Percentiles rank a stretch among this genome's conserved stretches.
Evolutionary conservation across 2,888 invertebrate species (phyloP).

Genomic region (Dexiosoma caninum): DNA sequence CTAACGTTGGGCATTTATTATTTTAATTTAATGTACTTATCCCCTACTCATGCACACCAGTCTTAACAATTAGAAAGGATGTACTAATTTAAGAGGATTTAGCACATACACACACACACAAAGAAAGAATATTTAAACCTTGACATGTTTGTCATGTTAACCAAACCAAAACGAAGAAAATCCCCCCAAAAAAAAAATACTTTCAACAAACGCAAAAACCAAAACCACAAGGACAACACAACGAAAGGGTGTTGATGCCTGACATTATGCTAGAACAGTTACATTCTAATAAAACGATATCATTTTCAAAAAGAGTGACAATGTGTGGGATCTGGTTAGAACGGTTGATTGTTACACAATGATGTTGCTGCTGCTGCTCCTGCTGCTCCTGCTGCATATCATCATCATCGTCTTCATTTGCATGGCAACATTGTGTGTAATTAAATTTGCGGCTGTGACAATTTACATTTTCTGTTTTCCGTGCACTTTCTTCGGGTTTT

Average conservation of each 20-base stretch:
- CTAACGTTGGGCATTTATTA: too few species aligned
- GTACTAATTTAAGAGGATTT: slow-evolving; percentile 54
- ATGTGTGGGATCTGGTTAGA: slow-evolving; percentile 36
- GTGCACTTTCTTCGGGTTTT: slow-evolving; percentile 5
- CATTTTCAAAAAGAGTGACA: slow-evolving; percentile 31
- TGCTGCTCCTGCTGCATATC: too few species aligned
- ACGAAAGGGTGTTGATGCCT: slow-evolving; percentile 63
- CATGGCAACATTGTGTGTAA: slow-evolving; percentile 68
- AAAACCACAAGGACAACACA: slow-evolving; percentile 6
- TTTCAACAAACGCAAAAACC: not conserved
- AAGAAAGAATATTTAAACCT: slow-evolving; percentile 54
- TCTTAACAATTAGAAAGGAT: slow-evolving; percentile 52
- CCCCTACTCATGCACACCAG: too few species aligned
- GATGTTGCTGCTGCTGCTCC: slow-evolving; percentile 31
- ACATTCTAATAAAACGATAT: slow-evolving; percentile 58
- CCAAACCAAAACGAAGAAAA: slow-evolving; percentile 38
- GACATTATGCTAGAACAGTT: slow-evolving; percentile 55
- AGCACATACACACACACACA: too few species aligned
- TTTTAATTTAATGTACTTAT: too few species aligned
- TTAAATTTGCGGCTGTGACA: slow-evolving; percentile 74
- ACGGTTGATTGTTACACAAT: slow-evolving; percentile 32
- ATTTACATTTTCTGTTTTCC: slow-evolving; percentile 64
- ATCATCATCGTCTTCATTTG: slow-evolving; percentile 66
- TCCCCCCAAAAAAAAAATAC: not conserved
- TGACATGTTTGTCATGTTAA: slow-evolving; percentile 63